These are phyloP conservation scores for Caenorhabditis sulstoni DNA, from an alignment of 2,888 invertebrate genomes.

Conservation along the genomic window DNA sequence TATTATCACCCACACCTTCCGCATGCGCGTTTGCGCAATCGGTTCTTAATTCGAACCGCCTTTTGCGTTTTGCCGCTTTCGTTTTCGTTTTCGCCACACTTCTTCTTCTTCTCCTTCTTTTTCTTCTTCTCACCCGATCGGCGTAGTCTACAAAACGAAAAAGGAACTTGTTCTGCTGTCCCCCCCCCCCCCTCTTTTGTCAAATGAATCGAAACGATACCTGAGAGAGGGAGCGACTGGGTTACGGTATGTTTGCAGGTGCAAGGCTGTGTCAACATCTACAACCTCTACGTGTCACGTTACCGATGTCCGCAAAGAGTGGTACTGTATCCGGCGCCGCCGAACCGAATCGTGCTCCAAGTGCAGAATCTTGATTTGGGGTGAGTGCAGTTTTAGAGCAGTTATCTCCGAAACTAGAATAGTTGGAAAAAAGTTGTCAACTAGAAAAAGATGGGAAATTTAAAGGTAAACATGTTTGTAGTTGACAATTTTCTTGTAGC, in stretches of 20 bases:
- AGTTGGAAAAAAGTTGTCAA: no score
- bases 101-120: constrained; percentile 14
- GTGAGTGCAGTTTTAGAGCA: no score
- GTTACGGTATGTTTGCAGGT: constrained; percentile 63
- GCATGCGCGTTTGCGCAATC: no score
- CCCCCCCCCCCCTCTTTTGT: no score
- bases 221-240: not conserved
- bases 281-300: constrained; percentile 78
- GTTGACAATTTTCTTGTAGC: no score
- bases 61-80: no score
- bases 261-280: constrained; percentile 76
- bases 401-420: no score
- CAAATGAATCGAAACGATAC: constrained; percentile 2
- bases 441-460: no score
- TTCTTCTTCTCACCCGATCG: not conserved
- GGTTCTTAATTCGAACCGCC: no score
- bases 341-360: constrained; percentile 75
- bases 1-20: no score
- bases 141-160: not conserved
- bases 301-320: constrained; percentile 77
- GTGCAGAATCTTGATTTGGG: constrained; percentile 79
- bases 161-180: not conserved
- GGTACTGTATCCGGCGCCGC: constrained; percentile 76
- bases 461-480: no score
- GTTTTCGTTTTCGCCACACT: not conserved